Percentiles rank a stretch among this genome's conserved stretches.
Evolutionary conservation across 1,140 invertebrate genomes (phyloP).

Genomic region (Danaus melanippus): DNA sequence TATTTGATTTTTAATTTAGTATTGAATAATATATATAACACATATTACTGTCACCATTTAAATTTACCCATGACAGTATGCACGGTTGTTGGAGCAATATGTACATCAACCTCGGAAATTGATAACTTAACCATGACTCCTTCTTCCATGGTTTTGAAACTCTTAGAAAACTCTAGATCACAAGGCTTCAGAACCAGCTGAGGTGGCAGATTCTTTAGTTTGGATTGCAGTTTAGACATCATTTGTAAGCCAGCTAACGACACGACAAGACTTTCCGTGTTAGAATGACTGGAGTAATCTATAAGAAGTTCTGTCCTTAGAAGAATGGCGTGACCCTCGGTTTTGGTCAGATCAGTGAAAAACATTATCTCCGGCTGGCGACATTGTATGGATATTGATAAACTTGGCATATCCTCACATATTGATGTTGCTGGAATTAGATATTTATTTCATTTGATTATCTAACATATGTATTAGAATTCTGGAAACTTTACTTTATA

Average conservation of each 20-base stretch:
- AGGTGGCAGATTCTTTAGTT: slow-evolving; percentile 67
- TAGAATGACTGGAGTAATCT: slow-evolving; percentile 80
- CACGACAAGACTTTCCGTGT: slow-evolving; percentile 76
- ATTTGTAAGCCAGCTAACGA: slow-evolving; percentile 80
- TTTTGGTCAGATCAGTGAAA: slow-evolving; percentile 78
- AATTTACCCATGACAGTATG: slow-evolving; percentile 75
- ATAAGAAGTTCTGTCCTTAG: slow-evolving; percentile 82
- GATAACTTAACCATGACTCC: slow-evolving; percentile 75
- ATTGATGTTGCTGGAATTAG: slow-evolving; percentile 46
- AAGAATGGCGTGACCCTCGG: slow-evolving; percentile 81
- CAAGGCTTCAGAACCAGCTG: slow-evolving; percentile 78
- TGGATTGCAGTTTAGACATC: slow-evolving; percentile 72
- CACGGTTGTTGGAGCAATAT: slow-evolving; percentile 82
- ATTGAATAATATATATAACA: not conserved
- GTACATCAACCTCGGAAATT: slow-evolving; percentile 79
- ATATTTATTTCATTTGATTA: not conserved
- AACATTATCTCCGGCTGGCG: slow-evolving; percentile 86
- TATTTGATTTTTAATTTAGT: no score
- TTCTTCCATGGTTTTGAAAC: slow-evolving; percentile 75
- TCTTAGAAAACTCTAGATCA: slow-evolving; percentile 80
- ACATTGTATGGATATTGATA: slow-evolving; percentile 80
- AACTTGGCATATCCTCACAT: slow-evolving; percentile 65
- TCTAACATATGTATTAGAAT: no score
- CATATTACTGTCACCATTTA: not conserved
- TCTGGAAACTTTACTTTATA: no score